Evolutionary conservation across 2,888 invertebrate species (phyloP), one percentile per base, ranked within the genome.

Genomic region (Cephus pygmeus): DNA sequence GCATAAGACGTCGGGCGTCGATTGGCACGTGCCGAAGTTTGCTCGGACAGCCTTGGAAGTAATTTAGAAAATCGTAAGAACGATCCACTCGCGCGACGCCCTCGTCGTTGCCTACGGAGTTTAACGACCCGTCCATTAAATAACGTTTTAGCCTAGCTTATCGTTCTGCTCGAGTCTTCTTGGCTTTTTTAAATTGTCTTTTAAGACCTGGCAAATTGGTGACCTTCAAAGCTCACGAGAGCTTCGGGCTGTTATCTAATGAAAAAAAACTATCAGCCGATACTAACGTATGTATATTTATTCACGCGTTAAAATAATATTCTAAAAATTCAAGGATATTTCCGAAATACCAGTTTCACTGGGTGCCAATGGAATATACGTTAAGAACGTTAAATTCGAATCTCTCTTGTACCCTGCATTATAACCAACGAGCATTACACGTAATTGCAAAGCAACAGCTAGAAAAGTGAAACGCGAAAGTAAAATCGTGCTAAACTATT

Each of bases 41-140:
- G 69, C 69, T 69, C 36, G 36, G 36, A 36, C 36, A 69, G 69
- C 69, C 69, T 69, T 69, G 69, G 69, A 30, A 33, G 69, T 69
- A 69, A 69, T 69, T 69, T 69, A 69, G 69, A 69, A 69, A 69
- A 69, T 69, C 69, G 69, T 69, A n/a, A 31, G 31, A 69, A 33
- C 69, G 69, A 36, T 36, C 12, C 36, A 4, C 69, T 30, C 30
- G 69, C 31, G 11, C 69, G 69, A 69, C 30, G 69, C 69, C 30
- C 30, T 31, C 69, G 30, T 33, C 31, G 69, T 69, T 33, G 69
- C 69, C 69, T 69, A 33, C 69, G 30, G 69, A 69, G 69, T 69
- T n/a, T 69, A 69, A 69, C 69, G 69, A 69, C 30, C 69, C n/a
- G 69, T 33, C 30, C 31, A 69, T 69, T 69, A 69, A 69, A 69